A percentile compares a stretch with the other conserved stretches of the same genome.
Evolutionary conservation across 2,797 vertebrate genomes (phyloP).

Genomic region (Trematomus bernacchii): DNA sequence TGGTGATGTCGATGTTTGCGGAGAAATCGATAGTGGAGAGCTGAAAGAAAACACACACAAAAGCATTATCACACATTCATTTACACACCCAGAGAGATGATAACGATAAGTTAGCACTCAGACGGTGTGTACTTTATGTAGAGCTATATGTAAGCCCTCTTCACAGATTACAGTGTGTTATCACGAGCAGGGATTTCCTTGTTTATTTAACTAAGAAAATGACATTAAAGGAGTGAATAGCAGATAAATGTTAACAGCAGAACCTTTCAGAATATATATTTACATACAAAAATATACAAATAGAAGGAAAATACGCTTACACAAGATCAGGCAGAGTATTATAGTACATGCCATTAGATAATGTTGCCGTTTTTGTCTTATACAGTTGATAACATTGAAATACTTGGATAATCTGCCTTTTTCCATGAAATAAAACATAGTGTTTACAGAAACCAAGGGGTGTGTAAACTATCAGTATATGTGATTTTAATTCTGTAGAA

Average conservation of each 20-base stretch:
- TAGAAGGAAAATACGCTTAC: background rate
- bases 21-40: conserved; percentile 89
- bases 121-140: background rate
- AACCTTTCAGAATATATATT: background rate
- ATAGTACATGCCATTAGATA: background rate
- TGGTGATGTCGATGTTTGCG: conserved; percentile 87
- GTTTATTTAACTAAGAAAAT: conserved; percentile 1
- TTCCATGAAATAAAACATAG: too few relatives aligned
- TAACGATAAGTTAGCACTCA: background rate
- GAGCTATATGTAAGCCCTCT: background rate
- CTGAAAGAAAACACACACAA: conserved; percentile 75
- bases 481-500: background rate
- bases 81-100: background rate
- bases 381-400: background rate
- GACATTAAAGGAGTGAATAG: background rate
- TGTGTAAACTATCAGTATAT: background rate
- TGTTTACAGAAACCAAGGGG: background rate
- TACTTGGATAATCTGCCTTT: background rate
- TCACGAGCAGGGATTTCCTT: background rate
- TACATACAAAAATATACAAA: background rate
- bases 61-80: background rate
- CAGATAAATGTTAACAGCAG: background rate
- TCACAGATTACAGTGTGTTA: conserved; percentile 11
- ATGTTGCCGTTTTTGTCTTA: background rate
- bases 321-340: background rate